Percentiles rank a stretch among this genome's conserved stretches.
Evolutionary conservation across 2,888 invertebrate genomes (phyloP).

Genomic region (Onthophagus sagittarius): DNA sequence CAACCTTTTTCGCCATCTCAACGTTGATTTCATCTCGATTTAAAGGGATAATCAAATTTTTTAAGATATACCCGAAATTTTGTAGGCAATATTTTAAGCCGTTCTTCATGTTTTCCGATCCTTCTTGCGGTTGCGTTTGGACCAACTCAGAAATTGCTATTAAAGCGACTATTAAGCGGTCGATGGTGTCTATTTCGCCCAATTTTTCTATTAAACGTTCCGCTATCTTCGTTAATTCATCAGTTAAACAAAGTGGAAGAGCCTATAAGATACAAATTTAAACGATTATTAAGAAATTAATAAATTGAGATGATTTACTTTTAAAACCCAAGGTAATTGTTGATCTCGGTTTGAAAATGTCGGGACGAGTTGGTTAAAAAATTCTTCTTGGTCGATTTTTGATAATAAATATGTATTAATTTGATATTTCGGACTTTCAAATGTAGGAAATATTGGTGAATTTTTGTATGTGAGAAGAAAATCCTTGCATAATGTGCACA

Average conservation of each 20-base stretch:
- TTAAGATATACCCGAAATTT: conserved; percentile 33
- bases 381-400: neutral
- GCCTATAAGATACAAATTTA: conserved; percentile 27
- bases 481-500: conserved; percentile 27
- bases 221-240: conserved; percentile 39
- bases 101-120: conserved; percentile 26
- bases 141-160: conserved; percentile 39
- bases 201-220: conserved; percentile 31
- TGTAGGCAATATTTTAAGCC: conserved; percentile 39
- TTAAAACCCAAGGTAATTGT: conserved; percentile 14
- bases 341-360: too few species aligned
- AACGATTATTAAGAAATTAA: conserved; percentile 1
- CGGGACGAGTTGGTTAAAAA: too few species aligned
- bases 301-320: conserved; percentile 26
- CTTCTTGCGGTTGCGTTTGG: conserved; percentile 32
- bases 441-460: neutral
- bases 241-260: conserved; percentile 38
- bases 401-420: neutral
- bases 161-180: conserved; percentile 37
- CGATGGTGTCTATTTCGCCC: conserved; percentile 31
- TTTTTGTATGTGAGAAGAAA: conserved; percentile 28
- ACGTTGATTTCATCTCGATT: conserved; percentile 12
- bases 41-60: conserved; percentile 21
- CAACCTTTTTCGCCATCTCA: conserved; percentile 32
- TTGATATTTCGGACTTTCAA: neutral